Base-by-base conservation (phyloP, 2,797 vertebrate genomes). In the Hafferia zeledoni region DNA sequence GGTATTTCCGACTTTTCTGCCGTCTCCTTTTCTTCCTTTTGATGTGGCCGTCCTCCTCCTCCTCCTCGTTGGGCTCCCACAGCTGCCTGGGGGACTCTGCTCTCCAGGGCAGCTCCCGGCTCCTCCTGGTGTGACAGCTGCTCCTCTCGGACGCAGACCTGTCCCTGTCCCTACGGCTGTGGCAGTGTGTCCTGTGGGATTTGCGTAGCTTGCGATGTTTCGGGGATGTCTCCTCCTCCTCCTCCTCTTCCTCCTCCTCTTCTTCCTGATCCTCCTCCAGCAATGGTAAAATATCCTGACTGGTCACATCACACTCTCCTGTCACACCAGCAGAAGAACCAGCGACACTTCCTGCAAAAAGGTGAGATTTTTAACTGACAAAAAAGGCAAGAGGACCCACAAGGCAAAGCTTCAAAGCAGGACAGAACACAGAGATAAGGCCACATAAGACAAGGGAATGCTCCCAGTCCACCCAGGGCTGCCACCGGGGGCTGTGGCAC, bases 1-100 rank as follows among this genome's bases (percentile, higher is more conserved):
- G 99, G 93, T 99, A 99, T 91, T 99, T 99, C 83, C 98, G 98
- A 97, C 98, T 99, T 81, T 99, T 98, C 97, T 99, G 99, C 37
- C 99, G 98, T 87, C 98, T 98, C 87, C 99, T 98, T 85, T 99
- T 99, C 98, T 99, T 99, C 80, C 98, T 98, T 87, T 97, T 97
- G 35, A 98, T 84, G 23, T 97, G 93, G 75, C 98, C 98, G 2
- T 97, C 96, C 6, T 97, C 96, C 3, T 90, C 96, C 31, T 98
- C 98, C 25, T 97, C 97, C 78, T 98, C 97, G 0, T 97, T 97
- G 49, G 95, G 96, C 71, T 97, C 96, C 98, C 98, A 97, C 64
- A 97, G 94, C 90, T 98, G 98, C 85, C 96, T 83, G 67, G 96
- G 98, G 60, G 97, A 96, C 57, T 98, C 97, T 92, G 98, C 96